Evolutionary conservation across 2,113 vertebrate genomes (phyloP).

Genomic region (Eleginops maclovinus): DNA sequence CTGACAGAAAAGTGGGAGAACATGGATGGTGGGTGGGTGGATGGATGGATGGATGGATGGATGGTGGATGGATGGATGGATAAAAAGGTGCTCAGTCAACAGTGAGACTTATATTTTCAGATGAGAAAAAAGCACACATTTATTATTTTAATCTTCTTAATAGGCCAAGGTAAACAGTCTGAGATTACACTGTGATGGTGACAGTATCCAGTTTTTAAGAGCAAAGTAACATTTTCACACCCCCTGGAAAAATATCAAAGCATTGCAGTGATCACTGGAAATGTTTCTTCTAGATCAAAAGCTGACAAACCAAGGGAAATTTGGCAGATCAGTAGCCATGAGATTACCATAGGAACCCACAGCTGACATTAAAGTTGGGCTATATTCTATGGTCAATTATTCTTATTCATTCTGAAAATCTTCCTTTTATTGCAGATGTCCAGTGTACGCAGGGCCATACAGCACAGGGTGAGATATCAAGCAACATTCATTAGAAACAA

Average conservation of each 20-base stretch:
- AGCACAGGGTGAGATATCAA: slow-evolving; percentile 47
- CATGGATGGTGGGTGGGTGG: too few relatives aligned
- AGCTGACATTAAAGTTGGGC: slow-evolving; percentile 40
- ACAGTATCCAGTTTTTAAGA: slow-evolving; percentile 6
- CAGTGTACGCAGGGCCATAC: slow-evolving; percentile 50
- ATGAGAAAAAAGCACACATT: neutral
- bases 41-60: too few relatives aligned
- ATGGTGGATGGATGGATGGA: too few relatives aligned
- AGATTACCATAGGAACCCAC: slow-evolving; percentile 76
- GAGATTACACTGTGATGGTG: neutral
- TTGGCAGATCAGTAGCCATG: slow-evolving; percentile 46
- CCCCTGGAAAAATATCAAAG: neutral
- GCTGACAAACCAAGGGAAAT: slow-evolving; percentile 18
- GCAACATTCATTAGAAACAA: slow-evolving; percentile 44
- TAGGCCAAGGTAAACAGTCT: neutral
- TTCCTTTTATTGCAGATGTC: slow-evolving; percentile 49
- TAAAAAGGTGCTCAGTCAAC: neutral
- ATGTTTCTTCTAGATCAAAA: slow-evolving; percentile 6
- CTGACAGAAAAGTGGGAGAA: too few relatives aligned
- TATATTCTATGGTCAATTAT: slow-evolving; percentile 30
- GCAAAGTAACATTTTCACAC: slow-evolving; percentile 1
- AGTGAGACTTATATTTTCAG: neutral
- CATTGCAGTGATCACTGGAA: neutral
- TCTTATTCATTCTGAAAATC: slow-evolving; percentile 11
- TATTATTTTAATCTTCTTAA: neutral